A percentile compares a stretch with the other conserved stretches of the same genome.
phyloP scores from a whole-genome alignment of 1,140 invertebrate species.

The Drosophila pruinosa region DNA sequence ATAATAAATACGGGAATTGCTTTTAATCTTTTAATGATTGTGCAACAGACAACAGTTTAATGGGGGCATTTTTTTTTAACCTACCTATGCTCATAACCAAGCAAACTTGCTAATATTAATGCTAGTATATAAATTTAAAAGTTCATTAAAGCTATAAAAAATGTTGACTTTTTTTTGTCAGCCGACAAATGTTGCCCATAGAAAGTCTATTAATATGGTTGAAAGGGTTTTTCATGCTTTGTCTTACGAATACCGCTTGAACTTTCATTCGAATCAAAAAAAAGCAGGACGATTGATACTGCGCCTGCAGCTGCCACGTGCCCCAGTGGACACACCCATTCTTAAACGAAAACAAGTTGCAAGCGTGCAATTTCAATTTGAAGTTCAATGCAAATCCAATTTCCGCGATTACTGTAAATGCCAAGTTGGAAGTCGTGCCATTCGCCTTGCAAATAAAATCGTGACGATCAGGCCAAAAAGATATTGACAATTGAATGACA shows the following conservation, averaged over 20 bases:
- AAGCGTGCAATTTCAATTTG: constrained; percentile 51
- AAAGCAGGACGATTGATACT: background rate
- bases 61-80: no score
- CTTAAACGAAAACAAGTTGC: constrained; percentile 15
- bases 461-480: constrained; percentile 64
- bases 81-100: no score
- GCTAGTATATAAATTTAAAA: no score
- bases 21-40: no score
- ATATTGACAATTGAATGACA: constrained; percentile 77
- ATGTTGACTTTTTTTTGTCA: background rate
- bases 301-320: constrained; percentile 57
- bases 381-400: constrained; percentile 58
- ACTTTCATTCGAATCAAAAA: constrained; percentile 33
- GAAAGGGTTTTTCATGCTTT: background rate
- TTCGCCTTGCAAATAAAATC: constrained; percentile 22
- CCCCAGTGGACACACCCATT: constrained; percentile 34
- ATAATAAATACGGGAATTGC: no score
- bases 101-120: no score
- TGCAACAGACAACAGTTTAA: no score
- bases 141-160: background rate
- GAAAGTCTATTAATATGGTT: constrained; percentile 15
- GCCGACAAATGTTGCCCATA: background rate
- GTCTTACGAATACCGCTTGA: constrained; percentile 11
- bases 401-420: constrained; percentile 21
- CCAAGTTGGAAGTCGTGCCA: constrained; percentile 21